Conservation (phyloP, 2,888 invertebrate species). For the Odontothrips loti region DNA sequence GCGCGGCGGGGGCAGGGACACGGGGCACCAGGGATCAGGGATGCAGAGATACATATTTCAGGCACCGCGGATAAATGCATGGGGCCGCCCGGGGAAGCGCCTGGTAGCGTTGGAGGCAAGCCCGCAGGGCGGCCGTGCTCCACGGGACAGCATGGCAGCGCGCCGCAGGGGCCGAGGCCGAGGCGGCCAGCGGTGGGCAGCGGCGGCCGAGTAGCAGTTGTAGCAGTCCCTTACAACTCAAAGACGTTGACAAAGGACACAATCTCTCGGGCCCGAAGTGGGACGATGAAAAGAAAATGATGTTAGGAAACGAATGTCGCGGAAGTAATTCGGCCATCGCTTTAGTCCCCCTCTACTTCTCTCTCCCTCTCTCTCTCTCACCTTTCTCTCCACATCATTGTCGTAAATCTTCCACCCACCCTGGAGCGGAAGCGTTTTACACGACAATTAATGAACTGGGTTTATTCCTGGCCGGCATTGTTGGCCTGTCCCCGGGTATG, state of each 20-base stretch:
- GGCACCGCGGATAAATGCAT: too few species aligned
- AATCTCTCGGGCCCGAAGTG: not conserved
- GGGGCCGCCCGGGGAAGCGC: too few species aligned
- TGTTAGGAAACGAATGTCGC: conserved; percentile 2
- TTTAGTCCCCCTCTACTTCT: not conserved
- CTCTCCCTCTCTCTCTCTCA: not conserved
- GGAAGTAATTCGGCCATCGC: not conserved
- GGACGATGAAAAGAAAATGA: conserved; percentile 6
- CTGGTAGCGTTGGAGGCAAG: not conserved
- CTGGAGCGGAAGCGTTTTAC: too few species aligned
- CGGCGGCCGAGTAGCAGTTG: not conserved
- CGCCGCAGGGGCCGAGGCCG: not conserved
- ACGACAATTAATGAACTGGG: too few species aligned
- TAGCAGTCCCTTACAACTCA: not conserved
- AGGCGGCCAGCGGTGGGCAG: not conserved
- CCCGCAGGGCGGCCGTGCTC: not conserved
- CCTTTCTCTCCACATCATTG: not conserved
- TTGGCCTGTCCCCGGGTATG: too few species aligned
- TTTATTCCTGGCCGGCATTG: too few species aligned
- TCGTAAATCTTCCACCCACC: not conserved
- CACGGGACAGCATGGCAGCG: not conserved
- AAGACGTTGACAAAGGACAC: not conserved
- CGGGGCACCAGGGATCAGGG: too few species aligned
- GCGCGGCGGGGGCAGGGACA: too few species aligned
- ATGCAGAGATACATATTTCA: too few species aligned